Evolutionary conservation across 2,797 vertebrate genomes (phyloP).

Genomic region (Coluber constrictor): DNA sequence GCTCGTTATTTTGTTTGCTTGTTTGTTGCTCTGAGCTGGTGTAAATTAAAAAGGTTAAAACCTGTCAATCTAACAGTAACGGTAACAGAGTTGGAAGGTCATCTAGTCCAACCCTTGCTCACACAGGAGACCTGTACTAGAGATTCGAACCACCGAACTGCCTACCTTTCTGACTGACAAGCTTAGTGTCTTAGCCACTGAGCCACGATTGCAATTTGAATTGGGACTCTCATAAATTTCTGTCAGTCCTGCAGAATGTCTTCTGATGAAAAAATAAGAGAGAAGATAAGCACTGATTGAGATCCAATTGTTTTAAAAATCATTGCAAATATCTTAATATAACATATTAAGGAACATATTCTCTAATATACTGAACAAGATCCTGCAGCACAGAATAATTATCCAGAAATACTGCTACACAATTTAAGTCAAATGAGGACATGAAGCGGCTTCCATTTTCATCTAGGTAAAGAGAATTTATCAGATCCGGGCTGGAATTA

Average conservation of each 20-base stretch:
- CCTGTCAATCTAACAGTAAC: neutral
- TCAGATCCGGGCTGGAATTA: constrained; percentile 12
- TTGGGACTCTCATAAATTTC: neutral
- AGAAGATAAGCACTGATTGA: neutral
- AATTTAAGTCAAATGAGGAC: neutral
- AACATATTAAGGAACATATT: neutral
- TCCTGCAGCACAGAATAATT: neutral
- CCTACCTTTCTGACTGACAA: too few relatives aligned
- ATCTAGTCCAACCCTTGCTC: too few relatives aligned
- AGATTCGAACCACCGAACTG: too few relatives aligned
- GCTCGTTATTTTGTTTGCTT: neutral
- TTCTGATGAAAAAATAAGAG: neutral
- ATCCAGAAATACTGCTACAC: neutral
- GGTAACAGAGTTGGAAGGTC: too few relatives aligned
- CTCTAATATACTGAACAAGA: neutral
- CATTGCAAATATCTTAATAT: neutral
- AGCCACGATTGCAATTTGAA: neutral
- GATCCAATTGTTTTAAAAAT: neutral
- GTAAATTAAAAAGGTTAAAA: neutral
- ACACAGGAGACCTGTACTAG: too few relatives aligned
- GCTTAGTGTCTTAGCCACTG: too few relatives aligned
- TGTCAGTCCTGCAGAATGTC: neutral
- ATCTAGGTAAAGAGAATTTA: constrained; percentile 15
- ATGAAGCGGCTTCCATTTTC: neutral
- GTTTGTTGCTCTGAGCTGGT: neutral